phyloP scores from a whole-genome alignment of 2,888 invertebrate species.

The Didymodactylos carnosus region DNA sequence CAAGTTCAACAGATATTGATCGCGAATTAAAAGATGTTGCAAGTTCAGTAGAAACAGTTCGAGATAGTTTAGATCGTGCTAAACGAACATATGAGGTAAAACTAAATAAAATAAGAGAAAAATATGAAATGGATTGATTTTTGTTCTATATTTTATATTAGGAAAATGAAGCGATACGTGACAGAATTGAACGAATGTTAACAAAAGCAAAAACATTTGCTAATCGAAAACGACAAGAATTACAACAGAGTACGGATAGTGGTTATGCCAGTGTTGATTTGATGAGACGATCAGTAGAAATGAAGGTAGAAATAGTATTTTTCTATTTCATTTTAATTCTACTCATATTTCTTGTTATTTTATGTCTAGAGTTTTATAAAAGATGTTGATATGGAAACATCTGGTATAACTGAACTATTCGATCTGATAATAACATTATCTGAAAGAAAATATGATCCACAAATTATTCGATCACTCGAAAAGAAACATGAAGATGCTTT shows the following conservation, averaged over 20 bases:
- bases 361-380: neutral
- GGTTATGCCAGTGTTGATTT: neutral
- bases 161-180: neutral
- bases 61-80: neutral
- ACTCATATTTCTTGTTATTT: no score
- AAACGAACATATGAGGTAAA: neutral
- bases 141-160: neutral
- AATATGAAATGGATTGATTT: no score
- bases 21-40: neutral
- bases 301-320: no score
- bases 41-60: neutral
- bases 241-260: neutral
- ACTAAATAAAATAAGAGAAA: neutral
- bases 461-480: neutral
- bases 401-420: neutral
- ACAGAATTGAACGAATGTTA: neutral
- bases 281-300: neutral
- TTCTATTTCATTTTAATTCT: no score
- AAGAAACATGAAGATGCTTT: neutral
- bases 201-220: neutral
- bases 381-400: neutral
- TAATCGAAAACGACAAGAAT: neutral
- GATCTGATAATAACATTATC: neutral
- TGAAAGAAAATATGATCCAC: neutral
- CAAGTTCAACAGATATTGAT: neutral